Evolutionary conservation across 2,888 invertebrate species (phyloP), one percentile per base, ranked within the genome.

Genomic region (Eugnorisma glareosa): DNA sequence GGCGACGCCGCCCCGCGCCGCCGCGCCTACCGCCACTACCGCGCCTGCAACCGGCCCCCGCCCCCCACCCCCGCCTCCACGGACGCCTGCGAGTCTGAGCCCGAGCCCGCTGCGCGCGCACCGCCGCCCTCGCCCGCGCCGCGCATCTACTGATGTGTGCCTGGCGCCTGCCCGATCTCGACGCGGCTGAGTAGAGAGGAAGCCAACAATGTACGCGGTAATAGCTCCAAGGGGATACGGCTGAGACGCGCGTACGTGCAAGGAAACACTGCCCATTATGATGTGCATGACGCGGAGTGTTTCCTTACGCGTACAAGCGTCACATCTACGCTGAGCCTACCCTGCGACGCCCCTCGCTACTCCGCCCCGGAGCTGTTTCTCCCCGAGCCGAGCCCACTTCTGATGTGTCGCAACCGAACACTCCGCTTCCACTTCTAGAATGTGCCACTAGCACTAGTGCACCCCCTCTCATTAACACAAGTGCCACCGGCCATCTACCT

Each of bases 1-100:
- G 93, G 98, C 98, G 15, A 98, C 98, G 24, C 98, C 11, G 97
- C 97, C 97, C 86, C 97, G 95, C 96, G 97, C 28, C 98, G 98
- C 74, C 97, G 98, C 78, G 98, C 98, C 3, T 98, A 98, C 94
- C 97, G 98, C 43, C 98, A 98, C 94, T 98, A 98, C 93, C 94
- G 97, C 85, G 98, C 98, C 82, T 98, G 98, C 95, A 98, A 98
- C 93, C 98, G 99, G 0, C 99, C 99, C 13, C 99, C 99, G 43
- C 99, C 99, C 21, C 99, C 99, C 37, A 99, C 99, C 0, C 99
- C 99, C 92, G 99, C 99, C 86, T 99, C 99, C 54, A 99, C 99
- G 88, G 98, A 99, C 86, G 99, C 99, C 90, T 98, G 99, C 93
- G 99, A 99, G 94, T 98, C 98, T 40, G 99, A 99, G 93, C 92